Evolutionary conservation across 2,888 invertebrate species (phyloP).

Genomic region (Anodontia alba): DNA sequence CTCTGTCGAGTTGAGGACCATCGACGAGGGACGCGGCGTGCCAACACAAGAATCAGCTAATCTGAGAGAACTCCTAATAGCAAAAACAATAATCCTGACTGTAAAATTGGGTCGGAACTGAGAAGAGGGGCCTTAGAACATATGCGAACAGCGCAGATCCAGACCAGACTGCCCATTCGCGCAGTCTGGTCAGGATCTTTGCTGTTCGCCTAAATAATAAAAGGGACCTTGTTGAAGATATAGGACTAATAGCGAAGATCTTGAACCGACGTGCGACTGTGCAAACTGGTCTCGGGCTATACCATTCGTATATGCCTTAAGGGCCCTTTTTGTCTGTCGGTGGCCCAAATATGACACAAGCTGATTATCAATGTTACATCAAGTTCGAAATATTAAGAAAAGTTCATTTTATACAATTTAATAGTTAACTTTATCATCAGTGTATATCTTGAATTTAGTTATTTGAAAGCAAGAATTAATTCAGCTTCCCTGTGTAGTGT

Average conservation of each 20-base stretch:
- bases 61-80: not conserved
- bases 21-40: not conserved
- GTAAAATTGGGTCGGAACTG: no score
- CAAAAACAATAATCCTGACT: not conserved
- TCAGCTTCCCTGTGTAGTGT: not conserved
- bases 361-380: not conserved
- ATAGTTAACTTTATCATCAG: not conserved
- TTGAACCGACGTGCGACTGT: no score
- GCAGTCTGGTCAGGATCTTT: no score
- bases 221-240: no score
- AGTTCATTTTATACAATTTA: not conserved
- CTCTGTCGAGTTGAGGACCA: not conserved
- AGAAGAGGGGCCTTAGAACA: no score
- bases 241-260: no score
- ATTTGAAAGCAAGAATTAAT: not conserved
- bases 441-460: not conserved
- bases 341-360: not conserved
- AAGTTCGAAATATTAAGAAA: conserved; percentile 1
- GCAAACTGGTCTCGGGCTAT: no score
- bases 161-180: no score
- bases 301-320: no score
- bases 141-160: no score
- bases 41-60: not conserved
- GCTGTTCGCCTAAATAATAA: no score
- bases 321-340: no score